Percentiles rank a stretch among this genome's conserved stretches.
Evolutionary conservation across 2,113 vertebrate species (phyloP).

Genomic region (Percina caprodes): DNA sequence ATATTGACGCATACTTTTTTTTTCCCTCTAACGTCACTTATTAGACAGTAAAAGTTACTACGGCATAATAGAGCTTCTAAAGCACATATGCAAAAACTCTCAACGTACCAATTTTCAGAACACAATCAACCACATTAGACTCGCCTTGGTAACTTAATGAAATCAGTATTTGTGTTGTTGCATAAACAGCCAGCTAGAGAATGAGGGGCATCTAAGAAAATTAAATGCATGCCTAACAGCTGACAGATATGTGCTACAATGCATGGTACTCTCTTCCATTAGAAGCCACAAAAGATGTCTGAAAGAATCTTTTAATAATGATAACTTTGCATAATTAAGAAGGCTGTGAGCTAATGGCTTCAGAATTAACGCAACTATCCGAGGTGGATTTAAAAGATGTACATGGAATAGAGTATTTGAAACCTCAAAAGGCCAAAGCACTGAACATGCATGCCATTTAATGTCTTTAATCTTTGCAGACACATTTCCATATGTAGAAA

Average conservation of each 20-base stretch:
- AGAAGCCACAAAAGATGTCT: slow-evolving; percentile 54
- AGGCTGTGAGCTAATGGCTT: slow-evolving; percentile 48
- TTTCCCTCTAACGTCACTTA: background rate
- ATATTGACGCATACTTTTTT: background rate
- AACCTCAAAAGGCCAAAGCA: slow-evolving; percentile 29
- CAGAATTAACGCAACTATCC: slow-evolving; percentile 25
- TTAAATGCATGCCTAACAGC: slow-evolving; percentile 37
- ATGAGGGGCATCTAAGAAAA: slow-evolving; percentile 29
- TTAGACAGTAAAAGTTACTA: background rate
- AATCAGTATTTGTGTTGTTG: slow-evolving; percentile 15
- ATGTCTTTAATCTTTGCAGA: slow-evolving; percentile 42
- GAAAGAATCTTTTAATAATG: slow-evolving; percentile 61
- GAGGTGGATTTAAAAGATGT: slow-evolving; percentile 43
- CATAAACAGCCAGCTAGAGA: slow-evolving; percentile 21
- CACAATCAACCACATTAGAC: slow-evolving; percentile 20
- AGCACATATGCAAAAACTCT: slow-evolving; percentile 23
- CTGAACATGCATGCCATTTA: slow-evolving; percentile 9
- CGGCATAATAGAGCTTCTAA: background rate
- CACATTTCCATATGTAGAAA: slow-evolving; percentile 2
- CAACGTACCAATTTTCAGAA: slow-evolving; percentile 23
- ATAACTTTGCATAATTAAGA: slow-evolving; percentile 57
- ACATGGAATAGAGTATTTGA: slow-evolving; percentile 8
- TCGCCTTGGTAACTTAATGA: slow-evolving; percentile 31
- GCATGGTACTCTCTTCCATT: slow-evolving; percentile 49
- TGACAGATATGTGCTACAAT: slow-evolving; percentile 28